A percentile compares a stretch with the other conserved stretches of the same genome.
phyloP scores from a whole-genome alignment of 2,113 vertebrate genomes.

The Athene cunicularia region DNA sequence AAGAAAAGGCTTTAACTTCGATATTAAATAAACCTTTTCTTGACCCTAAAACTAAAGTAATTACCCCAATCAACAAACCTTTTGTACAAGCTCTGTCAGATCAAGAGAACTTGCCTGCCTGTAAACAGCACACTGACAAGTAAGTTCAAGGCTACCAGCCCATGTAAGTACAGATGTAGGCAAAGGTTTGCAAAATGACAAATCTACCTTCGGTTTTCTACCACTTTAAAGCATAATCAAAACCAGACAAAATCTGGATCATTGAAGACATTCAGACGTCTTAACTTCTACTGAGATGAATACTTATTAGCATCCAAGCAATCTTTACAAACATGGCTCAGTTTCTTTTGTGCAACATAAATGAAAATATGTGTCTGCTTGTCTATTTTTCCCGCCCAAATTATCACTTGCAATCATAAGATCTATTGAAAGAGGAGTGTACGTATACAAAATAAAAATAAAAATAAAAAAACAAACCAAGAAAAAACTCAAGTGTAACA shows the following conservation, averaged over 20 bases:
- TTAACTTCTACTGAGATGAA: background rate
- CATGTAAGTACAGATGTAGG: background rate
- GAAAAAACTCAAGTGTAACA: background rate
- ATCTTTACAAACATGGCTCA: background rate
- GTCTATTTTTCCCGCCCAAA: background rate
- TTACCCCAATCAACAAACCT: constrained; percentile 43
- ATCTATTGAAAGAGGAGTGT: background rate
- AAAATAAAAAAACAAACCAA: no score
- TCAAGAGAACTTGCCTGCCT: background rate
- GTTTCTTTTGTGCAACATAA: background rate
- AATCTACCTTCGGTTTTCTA: background rate
- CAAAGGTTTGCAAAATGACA: background rate
- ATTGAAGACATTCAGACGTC: background rate
- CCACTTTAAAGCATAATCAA: background rate
- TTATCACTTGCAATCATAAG: background rate
- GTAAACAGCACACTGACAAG: background rate
- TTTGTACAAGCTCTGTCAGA: constrained; percentile 7
- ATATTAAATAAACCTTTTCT: constrained; percentile 51
- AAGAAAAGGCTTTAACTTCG: constrained; percentile 6
- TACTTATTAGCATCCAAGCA: background rate
- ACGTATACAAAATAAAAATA: background rate
- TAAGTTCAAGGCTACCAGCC: background rate
- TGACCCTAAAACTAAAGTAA: constrained; percentile 58
- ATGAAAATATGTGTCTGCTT: background rate
- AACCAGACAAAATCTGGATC: background rate